These are phyloP conservation scores for Monomorium pharaonis DNA, from an alignment of 1,140 invertebrate species.

Conservation along the genomic window DNA sequence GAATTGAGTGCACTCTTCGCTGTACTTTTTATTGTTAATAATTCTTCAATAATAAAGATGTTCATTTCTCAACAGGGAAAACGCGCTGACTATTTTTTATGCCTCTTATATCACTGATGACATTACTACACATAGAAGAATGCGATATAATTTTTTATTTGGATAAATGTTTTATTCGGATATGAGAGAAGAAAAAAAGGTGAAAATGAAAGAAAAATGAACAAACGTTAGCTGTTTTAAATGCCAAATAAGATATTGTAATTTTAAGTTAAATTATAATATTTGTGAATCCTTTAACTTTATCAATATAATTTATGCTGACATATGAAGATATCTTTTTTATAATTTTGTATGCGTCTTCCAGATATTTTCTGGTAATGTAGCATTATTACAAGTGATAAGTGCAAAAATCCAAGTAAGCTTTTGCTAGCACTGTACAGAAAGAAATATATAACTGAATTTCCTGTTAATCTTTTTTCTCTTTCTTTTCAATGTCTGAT, in stretches of 20 bases:
- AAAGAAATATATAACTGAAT: background rate
- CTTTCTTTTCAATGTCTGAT: background rate
- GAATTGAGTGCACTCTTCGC: conserved; percentile 11
- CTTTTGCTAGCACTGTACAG: background rate
- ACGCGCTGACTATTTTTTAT: background rate
- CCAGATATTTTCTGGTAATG: no score
- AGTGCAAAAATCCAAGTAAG: background rate
- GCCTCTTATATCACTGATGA: no score
- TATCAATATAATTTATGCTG: no score
- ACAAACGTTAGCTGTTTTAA: background rate
- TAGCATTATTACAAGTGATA: background rate
- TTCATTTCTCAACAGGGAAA: background rate
- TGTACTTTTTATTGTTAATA: conserved; percentile 33
- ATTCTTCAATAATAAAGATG: conserved; percentile 41
- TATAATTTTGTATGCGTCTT: no score
- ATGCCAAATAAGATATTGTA: background rate
- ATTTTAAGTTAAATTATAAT: background rate
- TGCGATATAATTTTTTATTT: background rate
- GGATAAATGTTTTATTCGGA: background rate
- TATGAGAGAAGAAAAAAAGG: background rate
- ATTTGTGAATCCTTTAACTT: background rate
- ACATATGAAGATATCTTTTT: no score
- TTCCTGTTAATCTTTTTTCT: background rate
- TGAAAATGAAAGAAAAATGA: background rate
- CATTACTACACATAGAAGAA: background rate